Conservation (phyloP, 1,140 invertebrate genomes). For the Portunus trituberculatus region DNA sequence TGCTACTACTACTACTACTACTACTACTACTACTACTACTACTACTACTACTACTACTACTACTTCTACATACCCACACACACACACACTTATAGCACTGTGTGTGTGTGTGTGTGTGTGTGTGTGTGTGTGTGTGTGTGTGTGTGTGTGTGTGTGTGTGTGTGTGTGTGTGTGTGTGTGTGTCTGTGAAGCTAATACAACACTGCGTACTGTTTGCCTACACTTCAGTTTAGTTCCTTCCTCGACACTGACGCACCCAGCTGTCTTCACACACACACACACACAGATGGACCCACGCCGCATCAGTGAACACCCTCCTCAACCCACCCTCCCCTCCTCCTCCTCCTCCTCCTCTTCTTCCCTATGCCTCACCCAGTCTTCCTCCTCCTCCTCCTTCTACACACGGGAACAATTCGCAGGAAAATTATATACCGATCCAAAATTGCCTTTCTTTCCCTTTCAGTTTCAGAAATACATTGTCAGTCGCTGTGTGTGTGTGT, state of each 20-base stretch:
- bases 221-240: too few relatives aligned
- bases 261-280: too few relatives aligned
- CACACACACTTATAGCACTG: background rate
- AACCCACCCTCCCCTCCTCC: background rate
- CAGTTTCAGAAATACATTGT: background rate
- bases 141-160: background rate
- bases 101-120: background rate
- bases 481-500: too few relatives aligned
- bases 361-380: background rate
- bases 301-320: too few relatives aligned
- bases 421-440: background rate
- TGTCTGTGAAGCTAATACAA: background rate
- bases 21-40: constrained; percentile 8
- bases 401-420: too few relatives aligned
- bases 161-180: background rate
- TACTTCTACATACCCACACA: background rate
- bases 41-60: constrained; percentile 16
- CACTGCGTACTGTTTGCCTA: too few relatives aligned
- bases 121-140: too few relatives aligned
- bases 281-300: too few relatives aligned
- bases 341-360: background rate
- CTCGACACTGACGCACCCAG: too few relatives aligned
- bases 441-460: background rate
- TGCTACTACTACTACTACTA: too few relatives aligned
- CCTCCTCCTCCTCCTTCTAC: background rate